A percentile compares a stretch with the other conserved stretches of the same genome.
These are phyloP conservation scores for Thaumatotibia leucotreta DNA, from an alignment of 1,140 invertebrate species.

Conservation along the genomic window DNA sequence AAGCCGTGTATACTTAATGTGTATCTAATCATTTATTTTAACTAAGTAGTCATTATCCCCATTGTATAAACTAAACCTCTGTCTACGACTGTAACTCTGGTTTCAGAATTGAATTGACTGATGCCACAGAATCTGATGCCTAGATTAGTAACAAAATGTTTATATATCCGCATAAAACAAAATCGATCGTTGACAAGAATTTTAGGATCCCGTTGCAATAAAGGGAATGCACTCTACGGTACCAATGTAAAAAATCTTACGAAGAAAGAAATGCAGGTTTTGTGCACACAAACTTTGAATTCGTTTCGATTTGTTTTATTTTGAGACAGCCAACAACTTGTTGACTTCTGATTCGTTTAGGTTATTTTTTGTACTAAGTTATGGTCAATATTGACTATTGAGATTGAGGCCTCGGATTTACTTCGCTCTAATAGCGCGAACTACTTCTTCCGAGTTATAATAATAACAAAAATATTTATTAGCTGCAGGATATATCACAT, in stretches of 20 bases:
- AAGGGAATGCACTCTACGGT: not conserved
- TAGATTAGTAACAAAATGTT: no score
- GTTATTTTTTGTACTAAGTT: not conserved
- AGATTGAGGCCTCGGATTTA: not conserved
- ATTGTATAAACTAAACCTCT: no score
- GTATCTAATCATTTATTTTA: no score
- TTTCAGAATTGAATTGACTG: no score
- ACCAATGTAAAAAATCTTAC: not conserved
- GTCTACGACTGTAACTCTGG: no score
- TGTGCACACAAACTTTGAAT: not conserved
- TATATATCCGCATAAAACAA: no score
- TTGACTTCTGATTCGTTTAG: not conserved
- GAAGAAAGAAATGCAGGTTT: not conserved
- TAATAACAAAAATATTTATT: not conserved
- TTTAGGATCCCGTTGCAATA: no score
- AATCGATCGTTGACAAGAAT: no score
- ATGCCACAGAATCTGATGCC: no score
- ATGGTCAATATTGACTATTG: not conserved
- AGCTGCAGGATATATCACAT: no score
- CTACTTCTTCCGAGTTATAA: not conserved
- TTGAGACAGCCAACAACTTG: not conserved
- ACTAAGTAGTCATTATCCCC: no score
- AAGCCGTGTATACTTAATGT: no score
- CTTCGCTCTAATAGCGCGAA: not conserved
- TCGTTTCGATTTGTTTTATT: not conserved